Evolutionary conservation across 2,797 vertebrate species (phyloP), one percentile per base, ranked within the genome.

Genomic region (Chelmon rostratus): DNA sequence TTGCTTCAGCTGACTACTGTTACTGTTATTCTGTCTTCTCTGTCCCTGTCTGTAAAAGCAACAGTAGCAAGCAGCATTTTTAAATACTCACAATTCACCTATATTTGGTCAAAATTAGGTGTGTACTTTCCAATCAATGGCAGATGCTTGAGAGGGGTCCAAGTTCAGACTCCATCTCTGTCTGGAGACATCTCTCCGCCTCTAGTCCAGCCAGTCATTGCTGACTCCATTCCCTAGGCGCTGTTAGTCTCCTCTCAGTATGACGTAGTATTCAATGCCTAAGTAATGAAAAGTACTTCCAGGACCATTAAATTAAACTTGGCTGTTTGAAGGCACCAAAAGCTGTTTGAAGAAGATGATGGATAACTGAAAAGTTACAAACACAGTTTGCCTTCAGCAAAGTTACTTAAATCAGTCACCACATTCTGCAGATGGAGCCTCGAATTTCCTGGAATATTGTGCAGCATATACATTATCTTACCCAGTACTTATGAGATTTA

Each of bases 101-200:
- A 18, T 18, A 67, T 70, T 79, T 75, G 63, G 31, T 53, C 18
- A 68, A 46, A 73, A 78, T 65, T 42, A 50, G 10, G 15, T 65
- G 31, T 66, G 35, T 64, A 37, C 58, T 70, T 76, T 71, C 33
- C 66, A 42, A 78, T 83, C 70, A 85, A 83, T 68, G 35, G 50
- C 3, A 59, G 85, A 81, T 79, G 64, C 58, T 71, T 61, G n/a
- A 78, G 8, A 78, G 50, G 35, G 73, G 79, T 82, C 76, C 21
- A 86, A 87, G 88, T 82, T 85, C 82, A 89, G 82, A 73, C 86
- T 83, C 75, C 67, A 73, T 66, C 49, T 76, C 49, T 73, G 80
- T 86, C 73, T 88, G 73, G 74, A 86, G 83, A 83, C n/a, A n/a
- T n/a, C 84, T 80, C 52, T 69, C 11, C 1, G 62, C 50, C 50